phyloP scores from a whole-genome alignment of 2,113 vertebrate species.

The Gymnocephalus cernua region DNA sequence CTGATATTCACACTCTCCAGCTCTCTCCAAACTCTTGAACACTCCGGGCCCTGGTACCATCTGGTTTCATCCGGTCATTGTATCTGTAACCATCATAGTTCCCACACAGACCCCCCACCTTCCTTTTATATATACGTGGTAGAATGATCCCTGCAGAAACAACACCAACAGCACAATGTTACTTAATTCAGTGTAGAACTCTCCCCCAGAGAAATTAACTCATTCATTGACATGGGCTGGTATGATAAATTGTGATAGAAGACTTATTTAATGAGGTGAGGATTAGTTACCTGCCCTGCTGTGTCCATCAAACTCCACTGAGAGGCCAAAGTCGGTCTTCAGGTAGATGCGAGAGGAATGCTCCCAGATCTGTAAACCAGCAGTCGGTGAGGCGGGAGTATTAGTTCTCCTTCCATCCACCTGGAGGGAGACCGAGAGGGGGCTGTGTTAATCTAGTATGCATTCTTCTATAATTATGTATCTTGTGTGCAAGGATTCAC shows the following conservation, averaged over 20 bases:
- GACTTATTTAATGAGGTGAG: not conserved
- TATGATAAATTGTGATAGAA: not conserved
- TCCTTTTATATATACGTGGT: slow-evolving; percentile 80
- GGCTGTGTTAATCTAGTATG: not conserved
- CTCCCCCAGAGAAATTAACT: not conserved
- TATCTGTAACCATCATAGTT: slow-evolving; percentile 82
- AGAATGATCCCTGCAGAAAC: slow-evolving; percentile 83
- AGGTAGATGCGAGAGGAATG: slow-evolving; percentile 79
- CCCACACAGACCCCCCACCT: slow-evolving; percentile 87
- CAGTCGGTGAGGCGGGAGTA: slow-evolving; percentile 77
- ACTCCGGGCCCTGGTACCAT: slow-evolving; percentile 72
- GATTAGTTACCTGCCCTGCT: slow-evolving; percentile 82
- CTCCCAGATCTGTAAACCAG: slow-evolving; percentile 83
- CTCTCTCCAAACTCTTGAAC: slow-evolving; percentile 85
- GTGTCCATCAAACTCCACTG: slow-evolving; percentile 82
- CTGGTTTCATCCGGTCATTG: slow-evolving; percentile 85
- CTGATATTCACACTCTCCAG: slow-evolving; percentile 81
- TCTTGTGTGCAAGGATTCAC: not conserved
- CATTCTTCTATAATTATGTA: not conserved
- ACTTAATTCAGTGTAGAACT: not conserved
- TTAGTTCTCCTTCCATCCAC: slow-evolving; percentile 81
- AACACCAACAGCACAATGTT: not conserved
- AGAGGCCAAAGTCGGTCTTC: slow-evolving; percentile 90
- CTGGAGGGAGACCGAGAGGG: slow-evolving; percentile 63
- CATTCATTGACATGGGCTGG: not conserved